Evolutionary conservation across 2,888 invertebrate species (phyloP), one percentile per base, ranked within the genome.

Genomic region (Agriopis leucophaearia): DNA sequence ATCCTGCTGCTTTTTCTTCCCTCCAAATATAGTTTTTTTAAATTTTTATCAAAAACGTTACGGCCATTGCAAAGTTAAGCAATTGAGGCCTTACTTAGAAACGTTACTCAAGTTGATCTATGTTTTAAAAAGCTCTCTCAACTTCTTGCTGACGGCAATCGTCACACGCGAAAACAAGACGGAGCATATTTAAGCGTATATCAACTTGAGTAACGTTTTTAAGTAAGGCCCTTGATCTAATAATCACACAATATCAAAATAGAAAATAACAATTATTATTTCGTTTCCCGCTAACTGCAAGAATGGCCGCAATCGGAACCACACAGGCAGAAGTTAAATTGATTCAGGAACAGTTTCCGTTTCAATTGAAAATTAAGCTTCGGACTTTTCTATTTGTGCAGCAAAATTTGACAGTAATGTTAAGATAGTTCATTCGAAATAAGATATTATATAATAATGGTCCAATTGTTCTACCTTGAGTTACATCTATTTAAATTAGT

Each of bases 291-390:
- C 62, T 62, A 62, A 38, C 58, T 48, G 47, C 47, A 47, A 27
- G 27, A 27, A 40, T n/a, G 42, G 36, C 16, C 51, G 45, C 27
- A 44, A 27, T 35, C 35, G 47, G 47, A 58, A 68, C 50, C 68
- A 66, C 66, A 64, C 70, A 62, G 62, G 65, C 67, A 58, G 27
- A 75, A 72, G 73, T 75, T 73, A 72, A 75, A 75, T 75, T 72
- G 73, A 70, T 71, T 73, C 56, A 47, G 71, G 67, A 66, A 72
- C 66, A 70, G 73, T 69, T 73, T 66, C 64, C 68, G 59, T 13
- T 57, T 15, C 63, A 60, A 68, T 64, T 27, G 63, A 55, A 64
- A 68, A 67, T 67, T 58, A 63, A 48, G 57, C 58, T 38, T 13
- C 35, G 40, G 48, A 59, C 40, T 58, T 59, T 54, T 18, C 42